Base-by-base conservation (phyloP, 2,888 invertebrate genomes). In the Xylocampa areola region DNA sequence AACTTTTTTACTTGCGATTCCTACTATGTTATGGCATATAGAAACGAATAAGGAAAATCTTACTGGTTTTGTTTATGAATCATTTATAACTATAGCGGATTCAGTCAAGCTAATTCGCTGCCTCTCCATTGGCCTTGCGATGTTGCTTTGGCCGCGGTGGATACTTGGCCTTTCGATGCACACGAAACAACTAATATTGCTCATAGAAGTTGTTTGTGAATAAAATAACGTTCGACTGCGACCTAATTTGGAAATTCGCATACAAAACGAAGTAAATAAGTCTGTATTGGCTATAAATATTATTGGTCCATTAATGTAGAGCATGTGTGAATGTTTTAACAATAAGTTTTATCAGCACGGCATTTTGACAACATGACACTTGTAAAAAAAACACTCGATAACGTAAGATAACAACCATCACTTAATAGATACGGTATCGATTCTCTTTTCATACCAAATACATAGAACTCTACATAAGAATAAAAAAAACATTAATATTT, bases 121-220 rank as follows among this genome's bases (percentile, higher is more conserved):
- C 79, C 83, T 82, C 82, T 85, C 82, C 73, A 68, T 78, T 80
- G 83, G 80, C 89, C 89, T 89, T 87, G 88, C 75, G 44, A 69
- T 77, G 75, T 76, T 77, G 76, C 69, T 80, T 81, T 71, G 76
- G 64, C 76, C 69, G 73, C 73, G 55, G 77, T 77, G 64, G 69
- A 51, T 69, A 72, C 72, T 80, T 70, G 73, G 75, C 81, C 80
- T 85, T 84, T 81, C 72, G 54, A 47, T 79, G 76, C 63, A 68
- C 73, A 77, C 70, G 73, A 80, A 80, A 81, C 78, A 50, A 55
- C 45, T 45, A 55, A 53, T 51, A 57, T 62, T 57, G 48, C 43
- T 62, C 54, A 65, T 52, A 59, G 49, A 59, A 58, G 7, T 35
- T 64, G 61, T 54, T 68, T 74, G 49, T 54, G 37, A 67, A 61